These are phyloP conservation scores for Lota lota DNA, from an alignment of 2,113 vertebrate genomes.

Conservation along the genomic window DNA sequence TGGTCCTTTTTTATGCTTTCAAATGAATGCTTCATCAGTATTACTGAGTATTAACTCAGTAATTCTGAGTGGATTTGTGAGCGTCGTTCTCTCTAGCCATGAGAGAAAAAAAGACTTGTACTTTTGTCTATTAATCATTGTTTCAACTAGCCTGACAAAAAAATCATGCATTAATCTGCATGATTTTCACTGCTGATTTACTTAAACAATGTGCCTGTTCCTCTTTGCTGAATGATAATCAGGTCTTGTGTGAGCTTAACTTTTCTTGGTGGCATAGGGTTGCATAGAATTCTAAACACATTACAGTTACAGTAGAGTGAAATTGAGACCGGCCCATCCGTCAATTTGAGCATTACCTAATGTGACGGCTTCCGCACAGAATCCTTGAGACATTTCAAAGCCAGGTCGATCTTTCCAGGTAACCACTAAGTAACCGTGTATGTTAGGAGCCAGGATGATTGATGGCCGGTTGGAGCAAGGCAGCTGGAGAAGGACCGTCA, in stretches of 20 bases:
- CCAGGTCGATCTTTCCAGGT: too few species aligned
- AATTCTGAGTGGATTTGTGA: neutral
- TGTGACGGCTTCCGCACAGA: too few species aligned
- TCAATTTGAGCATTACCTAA: too few species aligned
- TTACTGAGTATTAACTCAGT: neutral
- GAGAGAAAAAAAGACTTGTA: slow-evolving; percentile 8
- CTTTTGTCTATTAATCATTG: slow-evolving; percentile 48
- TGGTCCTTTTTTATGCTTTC: too few species aligned
- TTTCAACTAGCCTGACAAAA: slow-evolving; percentile 32
- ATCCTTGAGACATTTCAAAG: too few species aligned
- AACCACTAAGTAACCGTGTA: too few species aligned
- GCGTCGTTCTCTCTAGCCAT: neutral
- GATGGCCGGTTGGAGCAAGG: too few species aligned
- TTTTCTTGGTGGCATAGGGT: slow-evolving; percentile 16
- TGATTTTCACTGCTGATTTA: slow-evolving; percentile 51
- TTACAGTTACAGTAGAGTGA: neutral
- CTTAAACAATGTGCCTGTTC: slow-evolving; percentile 55
- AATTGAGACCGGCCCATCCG: neutral
- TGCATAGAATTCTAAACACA: neutral
- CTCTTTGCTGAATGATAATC: slow-evolving; percentile 52
- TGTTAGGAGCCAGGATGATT: too few species aligned
- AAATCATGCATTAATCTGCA: slow-evolving; percentile 55
- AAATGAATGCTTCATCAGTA: too few species aligned
- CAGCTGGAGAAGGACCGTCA: too few species aligned
- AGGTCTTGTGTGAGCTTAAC: slow-evolving; percentile 46